Evolutionary conservation across 2,797 vertebrate species (phyloP).

Genomic region (Buphagus erythrorhynchus): DNA sequence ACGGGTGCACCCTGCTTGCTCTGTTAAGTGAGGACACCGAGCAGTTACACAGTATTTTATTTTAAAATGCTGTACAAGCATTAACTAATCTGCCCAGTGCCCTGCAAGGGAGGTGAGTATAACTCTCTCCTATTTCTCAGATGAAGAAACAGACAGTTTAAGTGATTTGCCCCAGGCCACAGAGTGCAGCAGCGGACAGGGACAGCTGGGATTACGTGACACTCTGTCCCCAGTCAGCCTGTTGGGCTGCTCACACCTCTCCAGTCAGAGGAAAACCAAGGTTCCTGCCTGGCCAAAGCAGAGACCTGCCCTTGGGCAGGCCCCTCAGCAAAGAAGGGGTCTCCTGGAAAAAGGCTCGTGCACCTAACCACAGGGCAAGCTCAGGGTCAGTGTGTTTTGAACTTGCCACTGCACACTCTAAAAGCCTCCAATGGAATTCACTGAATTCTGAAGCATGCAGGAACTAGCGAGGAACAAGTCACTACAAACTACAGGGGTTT

Average conservation of each 20-base stretch:
- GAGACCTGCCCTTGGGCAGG: neutral
- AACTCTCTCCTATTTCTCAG: constrained; percentile 31
- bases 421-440: neutral
- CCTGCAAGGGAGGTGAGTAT: neutral
- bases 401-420: rapidly evolving
- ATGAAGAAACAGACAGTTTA: constrained; percentile 43
- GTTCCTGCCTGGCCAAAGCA: neutral
- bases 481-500: neutral
- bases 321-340: neutral
- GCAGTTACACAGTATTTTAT: neutral
- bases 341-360: neutral
- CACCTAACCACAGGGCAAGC: neutral
- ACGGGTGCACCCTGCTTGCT: rapidly evolving
- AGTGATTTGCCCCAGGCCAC: constrained; percentile 14
- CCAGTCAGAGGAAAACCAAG: neutral
- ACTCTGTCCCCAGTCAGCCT: neutral
- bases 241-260: rapidly evolving
- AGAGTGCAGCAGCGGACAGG: neutral
- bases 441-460: neutral
- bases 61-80: neutral
- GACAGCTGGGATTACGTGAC: neutral
- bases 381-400: rapidly evolving
- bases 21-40: neutral
- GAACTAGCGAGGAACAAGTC: neutral
- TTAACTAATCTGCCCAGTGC: neutral